These are phyloP conservation scores for Pimpla rufipes DNA, from an alignment of 2,888 invertebrate genomes.

Conservation along the genomic window DNA sequence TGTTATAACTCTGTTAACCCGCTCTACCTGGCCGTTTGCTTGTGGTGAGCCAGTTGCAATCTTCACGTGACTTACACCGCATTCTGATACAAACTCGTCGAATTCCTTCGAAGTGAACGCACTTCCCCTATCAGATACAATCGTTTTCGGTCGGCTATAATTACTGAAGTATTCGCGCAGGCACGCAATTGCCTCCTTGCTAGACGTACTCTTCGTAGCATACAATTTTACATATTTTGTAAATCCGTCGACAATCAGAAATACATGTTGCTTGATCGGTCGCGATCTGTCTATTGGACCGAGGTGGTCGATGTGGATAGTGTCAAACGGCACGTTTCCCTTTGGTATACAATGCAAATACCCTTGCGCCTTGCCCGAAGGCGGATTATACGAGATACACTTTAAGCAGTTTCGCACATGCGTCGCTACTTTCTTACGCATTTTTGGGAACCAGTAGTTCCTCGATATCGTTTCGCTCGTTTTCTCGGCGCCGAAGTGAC, in stretches of 20 bases:
- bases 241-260: slow-evolving; percentile 72
- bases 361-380: slow-evolving; percentile 56
- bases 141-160: slow-evolving; percentile 69
- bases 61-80: slow-evolving; percentile 69
- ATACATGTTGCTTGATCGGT: slow-evolving; percentile 68
- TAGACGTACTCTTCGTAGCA: slow-evolving; percentile 67
- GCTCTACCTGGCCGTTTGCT: slow-evolving; percentile 78
- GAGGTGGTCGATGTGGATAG: slow-evolving; percentile 61
- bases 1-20: too few relatives aligned
- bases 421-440: slow-evolving; percentile 20
- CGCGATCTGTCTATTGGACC: slow-evolving; percentile 69
- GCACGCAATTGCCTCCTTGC: slow-evolving; percentile 67
- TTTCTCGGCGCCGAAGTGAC: slow-evolving; percentile 67
- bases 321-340: slow-evolving; percentile 59
- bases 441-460: slow-evolving; percentile 61
- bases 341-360: slow-evolving; percentile 62
- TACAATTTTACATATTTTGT: slow-evolving; percentile 75
- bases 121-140: slow-evolving; percentile 76
- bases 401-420: slow-evolving; percentile 63
- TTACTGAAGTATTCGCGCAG: slow-evolving; percentile 66
- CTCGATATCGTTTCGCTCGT: slow-evolving; percentile 32
- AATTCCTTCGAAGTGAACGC: slow-evolving; percentile 75
- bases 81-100: slow-evolving; percentile 67
- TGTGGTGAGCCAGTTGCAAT: slow-evolving; percentile 76
- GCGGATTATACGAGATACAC: slow-evolving; percentile 56